phyloP scores from a whole-genome alignment of 1,140 invertebrate genomes.

The Trachelipus rathkii region DNA sequence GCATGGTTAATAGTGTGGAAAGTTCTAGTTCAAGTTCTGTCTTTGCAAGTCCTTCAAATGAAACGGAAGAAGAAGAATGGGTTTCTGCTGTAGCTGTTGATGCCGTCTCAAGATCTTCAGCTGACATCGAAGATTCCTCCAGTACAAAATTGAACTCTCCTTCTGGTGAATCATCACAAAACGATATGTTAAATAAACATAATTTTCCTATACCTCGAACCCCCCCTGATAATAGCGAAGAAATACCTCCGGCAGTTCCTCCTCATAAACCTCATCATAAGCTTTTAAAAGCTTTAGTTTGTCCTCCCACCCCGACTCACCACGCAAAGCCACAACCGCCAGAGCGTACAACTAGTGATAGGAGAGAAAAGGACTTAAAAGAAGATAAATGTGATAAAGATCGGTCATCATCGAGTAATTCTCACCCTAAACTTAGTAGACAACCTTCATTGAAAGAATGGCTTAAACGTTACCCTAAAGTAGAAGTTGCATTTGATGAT shows the following conservation, averaged over 20 bases:
- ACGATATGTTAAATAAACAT: neutral
- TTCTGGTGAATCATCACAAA: slow-evolving; percentile 50
- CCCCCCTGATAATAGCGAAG: slow-evolving; percentile 36
- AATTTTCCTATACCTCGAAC: neutral
- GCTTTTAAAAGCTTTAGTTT: slow-evolving; percentile 49
- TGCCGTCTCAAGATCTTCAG: slow-evolving; percentile 7
- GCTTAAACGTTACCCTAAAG: slow-evolving; percentile 36
- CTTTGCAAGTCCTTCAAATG: slow-evolving; percentile 46
- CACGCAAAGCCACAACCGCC: slow-evolving; percentile 59
- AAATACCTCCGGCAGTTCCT: slow-evolving; percentile 37
- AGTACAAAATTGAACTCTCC: slow-evolving; percentile 47
- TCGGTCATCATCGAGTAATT: neutral
- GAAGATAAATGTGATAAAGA: slow-evolving; percentile 21
- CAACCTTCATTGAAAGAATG: slow-evolving; percentile 35
- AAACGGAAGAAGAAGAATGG: slow-evolving; percentile 19
- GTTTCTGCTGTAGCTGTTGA: slow-evolving; percentile 17
- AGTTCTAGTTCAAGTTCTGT: slow-evolving; percentile 47
- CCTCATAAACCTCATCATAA: slow-evolving; percentile 40
- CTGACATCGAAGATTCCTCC: neutral
- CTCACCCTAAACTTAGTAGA: slow-evolving; percentile 38
- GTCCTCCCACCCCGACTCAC: slow-evolving; percentile 77
- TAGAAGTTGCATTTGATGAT: slow-evolving; percentile 40
- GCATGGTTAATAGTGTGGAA: slow-evolving; percentile 46
- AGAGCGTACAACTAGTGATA: slow-evolving; percentile 40
- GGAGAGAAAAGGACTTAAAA: slow-evolving; percentile 18